Evolutionary conservation across 2,888 invertebrate species (phyloP).

Genomic region (Steinernema carpocapsae): DNA sequence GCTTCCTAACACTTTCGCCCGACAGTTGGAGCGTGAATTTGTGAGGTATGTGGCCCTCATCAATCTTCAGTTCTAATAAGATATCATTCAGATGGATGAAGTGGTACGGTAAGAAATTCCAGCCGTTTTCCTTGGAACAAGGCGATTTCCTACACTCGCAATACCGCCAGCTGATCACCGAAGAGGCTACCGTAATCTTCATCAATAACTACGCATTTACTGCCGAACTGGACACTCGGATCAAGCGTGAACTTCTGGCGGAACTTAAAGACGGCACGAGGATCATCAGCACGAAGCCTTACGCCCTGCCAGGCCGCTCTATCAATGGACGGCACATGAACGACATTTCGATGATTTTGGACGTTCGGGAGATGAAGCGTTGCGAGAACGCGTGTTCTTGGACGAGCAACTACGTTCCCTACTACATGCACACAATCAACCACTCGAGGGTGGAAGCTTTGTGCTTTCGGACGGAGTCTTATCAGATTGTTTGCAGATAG

Average conservation of each 20-base stretch:
- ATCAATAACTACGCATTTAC: constrained; percentile 99
- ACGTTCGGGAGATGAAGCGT: constrained; percentile 93
- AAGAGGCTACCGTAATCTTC: constrained; percentile 80
- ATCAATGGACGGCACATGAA: constrained; percentile 93
- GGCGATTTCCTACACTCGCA: constrained; percentile 93
- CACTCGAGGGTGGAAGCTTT: constrained; percentile 78
- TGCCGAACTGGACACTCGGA: constrained; percentile 87
- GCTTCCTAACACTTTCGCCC: constrained; percentile 91
- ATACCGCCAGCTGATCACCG: constrained; percentile 89
- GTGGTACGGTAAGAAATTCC: constrained; percentile 94
- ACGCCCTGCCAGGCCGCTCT: constrained; percentile 93
- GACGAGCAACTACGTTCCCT: constrained; percentile 98
- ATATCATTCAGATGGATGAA: constrained; percentile 91
- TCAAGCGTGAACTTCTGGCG: constrained; percentile 71
- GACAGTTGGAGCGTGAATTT: constrained; percentile 72
- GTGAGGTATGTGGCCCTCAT: constrained; percentile 46
- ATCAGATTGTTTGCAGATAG: constrained; percentile 36
- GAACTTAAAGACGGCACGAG: constrained; percentile 76
- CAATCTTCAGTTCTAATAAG: constrained; percentile 26
- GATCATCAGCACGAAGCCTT: constrained; percentile 97
- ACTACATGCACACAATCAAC: constrained; percentile 97
- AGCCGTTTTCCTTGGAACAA: constrained; percentile 73
- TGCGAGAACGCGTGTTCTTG: constrained; percentile 94
- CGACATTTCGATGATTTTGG: constrained; percentile 98
- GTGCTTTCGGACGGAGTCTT: no score